These are phyloP conservation scores for Squalus acanthias DNA, from an alignment of 2,797 vertebrate species.

Conservation along the genomic window DNA sequence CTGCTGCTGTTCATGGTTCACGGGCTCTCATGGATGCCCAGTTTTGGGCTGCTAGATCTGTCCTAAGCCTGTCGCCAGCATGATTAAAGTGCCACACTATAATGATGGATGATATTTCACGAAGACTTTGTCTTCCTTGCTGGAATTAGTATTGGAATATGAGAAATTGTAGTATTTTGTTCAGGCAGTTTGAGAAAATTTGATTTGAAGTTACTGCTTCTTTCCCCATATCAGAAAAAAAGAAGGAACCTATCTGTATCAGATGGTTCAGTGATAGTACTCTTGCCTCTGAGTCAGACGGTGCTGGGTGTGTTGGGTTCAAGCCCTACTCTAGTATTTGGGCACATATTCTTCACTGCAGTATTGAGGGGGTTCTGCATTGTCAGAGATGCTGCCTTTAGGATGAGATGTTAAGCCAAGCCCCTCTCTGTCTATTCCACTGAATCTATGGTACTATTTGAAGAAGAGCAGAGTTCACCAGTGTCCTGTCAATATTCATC, in stretches of 20 bases:
- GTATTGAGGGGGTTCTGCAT: neutral
- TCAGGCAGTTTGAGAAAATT: neutral
- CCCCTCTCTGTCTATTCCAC: neutral
- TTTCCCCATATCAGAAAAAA: neutral
- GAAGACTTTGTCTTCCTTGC: neutral
- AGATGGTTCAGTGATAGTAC: neutral
- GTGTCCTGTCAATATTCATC: neutral
- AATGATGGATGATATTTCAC: neutral
- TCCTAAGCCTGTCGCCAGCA: neutral
- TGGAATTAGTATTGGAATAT: neutral
- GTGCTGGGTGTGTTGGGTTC: neutral
- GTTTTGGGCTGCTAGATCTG: neutral
- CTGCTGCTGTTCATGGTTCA: neutral
- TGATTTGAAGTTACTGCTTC: neutral
- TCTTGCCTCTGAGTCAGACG: neutral
- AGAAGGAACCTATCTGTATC: neutral
- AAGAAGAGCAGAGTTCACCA: neutral
- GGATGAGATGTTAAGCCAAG: neutral
- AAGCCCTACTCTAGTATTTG: neutral
- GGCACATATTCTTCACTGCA: neutral
- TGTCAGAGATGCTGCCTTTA: neutral
- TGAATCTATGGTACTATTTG: neutral
- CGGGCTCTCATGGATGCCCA: neutral
- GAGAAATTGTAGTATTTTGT: neutral
- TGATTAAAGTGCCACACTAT: neutral